Evolutionary conservation across 2,888 invertebrate genomes (phyloP).

Genomic region (Agonopterix subpropinquella): DNA sequence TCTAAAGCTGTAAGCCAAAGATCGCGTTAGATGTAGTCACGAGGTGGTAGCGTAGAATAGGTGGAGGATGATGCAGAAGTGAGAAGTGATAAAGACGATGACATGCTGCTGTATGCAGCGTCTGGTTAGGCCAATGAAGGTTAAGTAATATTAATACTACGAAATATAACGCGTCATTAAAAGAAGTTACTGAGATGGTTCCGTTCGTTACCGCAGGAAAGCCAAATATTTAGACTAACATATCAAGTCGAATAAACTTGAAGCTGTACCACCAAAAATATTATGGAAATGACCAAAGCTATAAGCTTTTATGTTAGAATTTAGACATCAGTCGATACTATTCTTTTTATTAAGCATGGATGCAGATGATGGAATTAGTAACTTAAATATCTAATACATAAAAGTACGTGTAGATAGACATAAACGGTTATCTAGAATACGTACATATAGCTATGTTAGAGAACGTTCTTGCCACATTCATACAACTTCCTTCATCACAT

Average conservation of each 20-base stretch:
- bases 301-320: slow-evolving; percentile 49
- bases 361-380: slow-evolving; percentile 13
- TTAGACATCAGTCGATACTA: slow-evolving; percentile 24
- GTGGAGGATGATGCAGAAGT: background rate
- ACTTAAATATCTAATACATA: slow-evolving; percentile 5
- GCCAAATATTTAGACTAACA: slow-evolving; percentile 54
- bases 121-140: background rate
- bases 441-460: slow-evolving; percentile 38
- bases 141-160: slow-evolving; percentile 2
- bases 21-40: too few species aligned
- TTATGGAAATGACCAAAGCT: slow-evolving; percentile 66
- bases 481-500: slow-evolving; percentile 46
- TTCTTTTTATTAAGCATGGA: slow-evolving; percentile 13
- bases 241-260: slow-evolving; percentile 32
- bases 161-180: background rate
- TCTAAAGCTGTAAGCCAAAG: too few species aligned
- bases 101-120: background rate
- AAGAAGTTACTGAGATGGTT: background rate
- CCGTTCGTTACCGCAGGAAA: slow-evolving; percentile 33
- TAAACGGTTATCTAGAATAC: slow-evolving; percentile 14
- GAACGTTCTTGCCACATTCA: slow-evolving; percentile 48
- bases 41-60: too few species aligned
- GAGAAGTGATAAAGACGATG: background rate
- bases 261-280: slow-evolving; percentile 52
- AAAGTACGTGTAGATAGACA: slow-evolving; percentile 14